A percentile compares a stretch with the other conserved stretches of the same genome.
Evolutionary conservation across 2,113 vertebrate genomes (phyloP).

Genomic region (Orientallactaga bullata): DNA sequence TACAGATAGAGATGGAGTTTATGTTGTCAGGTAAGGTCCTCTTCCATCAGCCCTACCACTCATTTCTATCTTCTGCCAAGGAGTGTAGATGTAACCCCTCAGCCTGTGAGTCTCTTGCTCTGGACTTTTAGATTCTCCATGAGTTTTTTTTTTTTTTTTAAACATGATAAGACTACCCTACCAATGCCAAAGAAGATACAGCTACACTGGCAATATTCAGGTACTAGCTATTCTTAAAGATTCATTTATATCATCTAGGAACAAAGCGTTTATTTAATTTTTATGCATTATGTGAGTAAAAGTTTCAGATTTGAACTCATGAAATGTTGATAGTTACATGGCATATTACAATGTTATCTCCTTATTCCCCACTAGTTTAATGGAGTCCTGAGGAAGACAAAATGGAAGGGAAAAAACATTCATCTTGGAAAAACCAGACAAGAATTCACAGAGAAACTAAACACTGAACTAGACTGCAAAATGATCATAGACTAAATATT

Average conservation of each 20-base stretch:
- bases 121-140: not conserved
- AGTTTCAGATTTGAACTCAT: not conserved
- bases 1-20: not conserved
- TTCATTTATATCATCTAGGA: not conserved
- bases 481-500: not conserved
- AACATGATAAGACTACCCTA: not conserved
- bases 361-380: not conserved
- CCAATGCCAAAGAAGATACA: not conserved
- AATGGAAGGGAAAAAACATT: not conserved
- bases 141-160: not conserved
- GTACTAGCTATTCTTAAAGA: not conserved
- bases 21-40: rapidly evolving
- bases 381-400: not conserved
- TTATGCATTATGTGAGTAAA: not conserved
- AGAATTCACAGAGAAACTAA: not conserved
- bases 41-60: not conserved
- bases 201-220: not conserved
- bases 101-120: not conserved
- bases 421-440: not conserved
- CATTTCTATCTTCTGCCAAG: not conserved
- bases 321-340: not conserved
- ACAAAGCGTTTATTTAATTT: not conserved
- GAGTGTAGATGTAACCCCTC: not conserved
- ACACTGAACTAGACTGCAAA: not conserved
- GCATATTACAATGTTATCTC: not conserved